Evolutionary conservation across 2,797 vertebrate species (phyloP).

Genomic region (Micromesistius poutassou): DNA sequence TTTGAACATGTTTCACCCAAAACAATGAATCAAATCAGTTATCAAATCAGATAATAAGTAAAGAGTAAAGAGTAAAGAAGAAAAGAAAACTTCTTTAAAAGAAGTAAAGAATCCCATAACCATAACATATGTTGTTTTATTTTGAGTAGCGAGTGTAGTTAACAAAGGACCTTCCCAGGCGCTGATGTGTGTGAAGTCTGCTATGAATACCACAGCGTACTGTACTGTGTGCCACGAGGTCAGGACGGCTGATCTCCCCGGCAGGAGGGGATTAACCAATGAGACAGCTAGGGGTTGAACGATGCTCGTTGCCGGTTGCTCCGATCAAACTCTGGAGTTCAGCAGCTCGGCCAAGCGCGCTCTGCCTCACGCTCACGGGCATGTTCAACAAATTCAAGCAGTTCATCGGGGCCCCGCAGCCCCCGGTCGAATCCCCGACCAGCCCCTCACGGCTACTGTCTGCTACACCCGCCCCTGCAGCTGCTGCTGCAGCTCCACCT

Average conservation of each 20-base stretch:
- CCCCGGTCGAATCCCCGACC: constrained; percentile 11
- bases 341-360: constrained; percentile 4
- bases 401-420: constrained; percentile 43
- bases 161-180: neutral
- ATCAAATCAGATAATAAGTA: neutral
- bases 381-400: constrained; percentile 67
- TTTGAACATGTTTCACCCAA: too few relatives aligned
- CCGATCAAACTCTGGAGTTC: neutral
- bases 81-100: too few relatives aligned
- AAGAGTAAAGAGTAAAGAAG: too few relatives aligned
- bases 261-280: constrained; percentile 4
- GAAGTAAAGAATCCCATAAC: too few relatives aligned
- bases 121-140: neutral
- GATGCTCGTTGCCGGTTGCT: neutral
- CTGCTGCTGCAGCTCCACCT: constrained; percentile 21
- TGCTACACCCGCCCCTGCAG: constrained; percentile 16
- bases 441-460: constrained; percentile 1
- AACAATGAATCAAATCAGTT: neutral
- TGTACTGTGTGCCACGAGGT: neutral
- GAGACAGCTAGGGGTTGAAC: neutral
- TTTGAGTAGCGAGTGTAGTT: neutral
- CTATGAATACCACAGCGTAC: neutral
- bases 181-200: neutral
- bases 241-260: constrained; percentile 20
- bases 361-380: neutral